phyloP scores from a whole-genome alignment of 2,888 invertebrate species.

The Lasioglossum calceatum region DNA sequence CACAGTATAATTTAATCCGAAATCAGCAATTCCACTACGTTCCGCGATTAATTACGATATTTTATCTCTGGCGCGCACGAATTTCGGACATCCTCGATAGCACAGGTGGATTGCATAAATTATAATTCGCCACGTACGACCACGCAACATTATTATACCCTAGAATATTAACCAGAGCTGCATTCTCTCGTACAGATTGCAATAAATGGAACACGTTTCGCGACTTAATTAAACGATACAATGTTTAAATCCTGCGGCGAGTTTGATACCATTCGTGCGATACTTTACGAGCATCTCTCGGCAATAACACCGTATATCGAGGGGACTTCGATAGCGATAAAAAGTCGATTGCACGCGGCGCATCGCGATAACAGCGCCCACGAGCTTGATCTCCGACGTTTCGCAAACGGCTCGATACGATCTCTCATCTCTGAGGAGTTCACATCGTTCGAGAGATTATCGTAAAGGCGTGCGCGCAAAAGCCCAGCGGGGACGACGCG shows the following conservation, averaged over 20 bases:
- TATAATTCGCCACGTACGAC: too few relatives aligned
- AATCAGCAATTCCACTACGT: too few relatives aligned
- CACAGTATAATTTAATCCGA: too few relatives aligned
- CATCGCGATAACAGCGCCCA: constrained; percentile 19
- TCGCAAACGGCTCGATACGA: constrained; percentile 26
- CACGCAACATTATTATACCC: too few relatives aligned
- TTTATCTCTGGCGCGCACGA: too few relatives aligned
- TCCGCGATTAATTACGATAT: too few relatives aligned
- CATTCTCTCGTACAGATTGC: not conserved
- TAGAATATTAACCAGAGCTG: not conserved
- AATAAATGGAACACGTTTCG: not conserved
- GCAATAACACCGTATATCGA: not conserved
- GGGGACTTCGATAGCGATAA: constrained; percentile 18
- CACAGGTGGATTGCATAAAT: too few relatives aligned
- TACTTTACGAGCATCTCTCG: not conserved
- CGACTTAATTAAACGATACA: not conserved
- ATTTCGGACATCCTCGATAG: too few relatives aligned
- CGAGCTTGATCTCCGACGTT: not conserved
- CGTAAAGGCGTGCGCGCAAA: constrained; percentile 36
- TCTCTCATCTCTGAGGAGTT: constrained; percentile 3
- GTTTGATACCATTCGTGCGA: not conserved
- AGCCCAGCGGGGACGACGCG: constrained; percentile 26
- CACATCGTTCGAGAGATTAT: constrained; percentile 29
- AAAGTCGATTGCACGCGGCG: not conserved
- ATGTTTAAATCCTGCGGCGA: not conserved